A percentile compares a stretch with the other conserved stretches of the same genome.
Evolutionary conservation across 1,140 invertebrate species (phyloP).

Genomic region (Goniozus legneri): DNA sequence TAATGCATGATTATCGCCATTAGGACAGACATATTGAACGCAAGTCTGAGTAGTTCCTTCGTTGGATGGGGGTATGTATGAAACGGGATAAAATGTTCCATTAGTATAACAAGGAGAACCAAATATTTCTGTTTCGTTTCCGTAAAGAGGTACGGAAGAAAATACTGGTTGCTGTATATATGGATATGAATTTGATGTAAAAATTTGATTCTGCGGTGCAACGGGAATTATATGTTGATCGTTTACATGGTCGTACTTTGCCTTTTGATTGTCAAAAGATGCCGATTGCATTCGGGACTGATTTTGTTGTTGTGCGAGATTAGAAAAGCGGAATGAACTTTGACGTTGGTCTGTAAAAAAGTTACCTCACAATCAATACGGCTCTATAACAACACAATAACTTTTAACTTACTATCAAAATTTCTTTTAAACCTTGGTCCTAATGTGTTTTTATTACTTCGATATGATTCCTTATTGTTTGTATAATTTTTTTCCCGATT

Average conservation of each 20-base stretch:
- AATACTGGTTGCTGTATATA: slow-evolving; percentile 22
- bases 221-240: neutral
- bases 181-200: slow-evolving; percentile 12
- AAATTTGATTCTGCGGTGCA: neutral
- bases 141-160: slow-evolving; percentile 15
- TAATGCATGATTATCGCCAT: too few species aligned
- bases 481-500: neutral
- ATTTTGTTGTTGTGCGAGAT: slow-evolving; percentile 7
- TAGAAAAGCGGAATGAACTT: neutral
- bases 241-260: slow-evolving; percentile 3
- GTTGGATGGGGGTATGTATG: slow-evolving; percentile 20
- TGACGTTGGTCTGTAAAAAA: neutral
- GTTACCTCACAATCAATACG: slow-evolving; percentile 14
- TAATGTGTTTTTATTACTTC: slow-evolving; percentile 10
- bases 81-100: slow-evolving; percentile 13
- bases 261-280: neutral
- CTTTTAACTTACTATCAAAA: too few species aligned
- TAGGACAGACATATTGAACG: too few species aligned
- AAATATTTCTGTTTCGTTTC: slow-evolving; percentile 14
- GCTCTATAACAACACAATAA: too few species aligned
- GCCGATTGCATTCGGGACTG: neutral
- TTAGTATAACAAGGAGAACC: slow-evolving; percentile 13
- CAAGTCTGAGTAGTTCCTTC: too few species aligned
- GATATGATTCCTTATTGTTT: neutral
- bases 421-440: slow-evolving; percentile 1